Base-by-base conservation (phyloP, 1,140 invertebrate genomes). In the Asbolus verrucosus region DNA sequence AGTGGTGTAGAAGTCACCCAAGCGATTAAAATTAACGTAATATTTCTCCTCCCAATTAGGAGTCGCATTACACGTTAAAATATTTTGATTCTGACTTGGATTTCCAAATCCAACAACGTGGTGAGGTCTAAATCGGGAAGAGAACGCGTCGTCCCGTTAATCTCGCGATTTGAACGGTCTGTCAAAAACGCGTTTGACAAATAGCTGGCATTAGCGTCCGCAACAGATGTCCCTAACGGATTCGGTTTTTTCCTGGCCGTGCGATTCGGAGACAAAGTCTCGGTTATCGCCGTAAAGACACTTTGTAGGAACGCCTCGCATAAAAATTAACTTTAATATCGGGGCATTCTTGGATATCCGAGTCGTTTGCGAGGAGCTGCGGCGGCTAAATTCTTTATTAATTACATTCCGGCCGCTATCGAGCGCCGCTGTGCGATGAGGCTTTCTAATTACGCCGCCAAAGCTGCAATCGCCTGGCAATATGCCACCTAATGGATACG, bases 401-500 rank as follows among this genome's bases (percentile, higher is more conserved):
- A 77, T 77, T 75, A 73, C 76, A 77, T 76, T 77, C 76, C 73
- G 67, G 50, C 67, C 43, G 66, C 59, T 36, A 39, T 65, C 61
- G 71, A 63, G 67, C 67, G 67, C 60, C 38, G 50, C 62, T 33
- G 71, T 62, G 33, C 54, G 68, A 65, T 66, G 73, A 59, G 69
- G 74, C 70, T 73, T 77, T 75, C 75, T 76, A 76, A 78, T 78
- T 78, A 78, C 76, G 74, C 75, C 75, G 71, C 69, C 70, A 74
- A 76, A 75, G 70, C 75, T 73, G 71, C 73, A 75, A 78, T 78
- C 75, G 76, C 73, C 69, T 73, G 73, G 77, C 77, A 78, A 75
- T 74, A 77, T 77, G 77, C 74, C 77, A 76, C 74, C 77, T 77
- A 77, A 77, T 76, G 76, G 75, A 76, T 76, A 77, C 71, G 73